Evolutionary conservation across 2,797 vertebrate genomes (phyloP).

Genomic region (Falco novaeseelandiae): DNA sequence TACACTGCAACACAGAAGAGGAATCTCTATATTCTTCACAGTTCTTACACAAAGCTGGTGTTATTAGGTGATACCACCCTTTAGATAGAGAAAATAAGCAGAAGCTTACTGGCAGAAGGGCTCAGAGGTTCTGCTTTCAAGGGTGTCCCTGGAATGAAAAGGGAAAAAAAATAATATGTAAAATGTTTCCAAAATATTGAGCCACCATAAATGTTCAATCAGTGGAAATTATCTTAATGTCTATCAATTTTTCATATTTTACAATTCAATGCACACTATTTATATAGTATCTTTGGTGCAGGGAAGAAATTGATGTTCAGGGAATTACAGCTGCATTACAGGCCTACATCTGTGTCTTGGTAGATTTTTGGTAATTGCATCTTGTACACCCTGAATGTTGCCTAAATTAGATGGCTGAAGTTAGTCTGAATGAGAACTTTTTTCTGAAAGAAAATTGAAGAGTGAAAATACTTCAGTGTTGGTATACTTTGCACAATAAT

Average conservation of each 20-base stretch:
- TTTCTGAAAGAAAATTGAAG: not conserved
- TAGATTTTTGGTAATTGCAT: not conserved
- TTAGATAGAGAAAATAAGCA: not conserved
- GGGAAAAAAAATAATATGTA: not conserved
- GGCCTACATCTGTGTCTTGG: not conserved
- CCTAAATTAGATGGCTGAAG: not conserved
- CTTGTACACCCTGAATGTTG: not conserved
- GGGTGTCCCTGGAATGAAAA: conserved; percentile 78
- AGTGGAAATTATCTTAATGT: not conserved
- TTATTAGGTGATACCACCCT: not conserved
- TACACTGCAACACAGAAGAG: conserved; percentile 72
- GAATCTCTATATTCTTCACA: not conserved
- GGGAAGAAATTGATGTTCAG: not conserved
- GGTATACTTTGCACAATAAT: not conserved
- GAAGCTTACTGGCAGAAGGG: conserved; percentile 77
- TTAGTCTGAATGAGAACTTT: not conserved
- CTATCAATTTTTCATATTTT: not conserved
- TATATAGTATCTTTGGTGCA: not conserved
- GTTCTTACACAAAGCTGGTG: not conserved
- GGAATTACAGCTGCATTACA: not conserved
- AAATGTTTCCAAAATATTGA: not conserved
- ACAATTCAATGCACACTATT: not conserved
- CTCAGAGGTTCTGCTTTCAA: conserved; percentile 80
- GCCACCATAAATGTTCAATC: not conserved
- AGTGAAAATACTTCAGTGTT: not conserved